Percentiles rank a stretch among this genome's conserved stretches.
These are phyloP conservation scores for Fissipunctia ypsillon DNA, from an alignment of 2,888 invertebrate species.

Conservation along the genomic window DNA sequence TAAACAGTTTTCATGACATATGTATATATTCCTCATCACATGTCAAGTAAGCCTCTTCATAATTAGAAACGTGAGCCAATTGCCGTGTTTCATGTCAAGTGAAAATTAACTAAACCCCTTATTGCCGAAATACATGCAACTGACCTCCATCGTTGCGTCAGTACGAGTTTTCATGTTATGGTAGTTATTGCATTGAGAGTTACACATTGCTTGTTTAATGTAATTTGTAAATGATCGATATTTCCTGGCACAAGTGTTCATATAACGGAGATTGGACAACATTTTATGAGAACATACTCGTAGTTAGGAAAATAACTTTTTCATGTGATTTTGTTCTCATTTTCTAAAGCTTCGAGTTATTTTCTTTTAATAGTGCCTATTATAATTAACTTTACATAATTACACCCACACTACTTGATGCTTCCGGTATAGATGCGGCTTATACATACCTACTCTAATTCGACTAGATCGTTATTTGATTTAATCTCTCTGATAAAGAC, in stretches of 20 bases:
- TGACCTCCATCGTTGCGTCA: not conserved
- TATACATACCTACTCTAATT: not conserved
- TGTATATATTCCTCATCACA: not conserved
- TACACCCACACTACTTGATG: not conserved
- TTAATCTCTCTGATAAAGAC: not conserved
- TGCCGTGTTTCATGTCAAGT: not conserved
- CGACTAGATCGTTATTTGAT: not conserved
- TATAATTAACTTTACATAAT: not conserved
- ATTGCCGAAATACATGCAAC: constrained; percentile 3
- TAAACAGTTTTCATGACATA: not conserved
- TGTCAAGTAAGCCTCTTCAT: not conserved
- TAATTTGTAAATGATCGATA: not conserved
- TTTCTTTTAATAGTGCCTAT: too few relatives aligned
- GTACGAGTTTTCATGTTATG: not conserved
- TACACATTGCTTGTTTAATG: constrained; percentile 13
- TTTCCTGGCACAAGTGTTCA: constrained; percentile 1
- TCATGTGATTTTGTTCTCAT: not conserved
- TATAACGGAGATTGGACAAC: not conserved
- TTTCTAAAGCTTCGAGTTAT: not conserved
- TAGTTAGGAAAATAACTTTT: not conserved
- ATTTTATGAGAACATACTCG: not conserved
- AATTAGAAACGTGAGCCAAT: not conserved
- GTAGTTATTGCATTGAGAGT: not conserved
- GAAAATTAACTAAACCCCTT: not conserved
- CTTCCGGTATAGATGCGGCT: not conserved